phyloP scores from a whole-genome alignment of 1,140 invertebrate species.

The Trachymyrmex septentrionalis region DNA sequence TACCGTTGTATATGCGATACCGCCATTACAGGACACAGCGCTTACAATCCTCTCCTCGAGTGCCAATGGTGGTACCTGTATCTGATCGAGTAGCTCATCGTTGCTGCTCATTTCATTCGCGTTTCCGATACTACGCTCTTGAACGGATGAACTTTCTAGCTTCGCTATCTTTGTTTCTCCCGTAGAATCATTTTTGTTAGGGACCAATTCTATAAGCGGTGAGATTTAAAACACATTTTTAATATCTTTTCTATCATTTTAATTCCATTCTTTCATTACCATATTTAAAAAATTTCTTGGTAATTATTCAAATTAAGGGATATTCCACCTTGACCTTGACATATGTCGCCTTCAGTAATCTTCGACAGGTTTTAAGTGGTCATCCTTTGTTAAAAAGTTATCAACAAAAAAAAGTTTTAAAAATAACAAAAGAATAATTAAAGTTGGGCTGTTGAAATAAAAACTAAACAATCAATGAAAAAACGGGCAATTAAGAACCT shows the following conservation, averaged over 20 bases:
- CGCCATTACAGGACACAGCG: slow-evolving; percentile 74
- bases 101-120: slow-evolving; percentile 65
- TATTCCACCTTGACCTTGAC: no score
- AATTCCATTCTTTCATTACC: not conserved
- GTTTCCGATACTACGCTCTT: slow-evolving; percentile 71
- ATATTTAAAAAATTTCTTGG: no score
- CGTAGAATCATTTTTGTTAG: slow-evolving; percentile 68
- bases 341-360: no score
- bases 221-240: slow-evolving; percentile 5
- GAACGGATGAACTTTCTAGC: slow-evolving; percentile 62
- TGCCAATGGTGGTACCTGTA: slow-evolving; percentile 75
- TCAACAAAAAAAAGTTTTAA: no score
- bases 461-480: no score
- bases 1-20: slow-evolving; percentile 74
- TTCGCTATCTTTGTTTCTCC: slow-evolving; percentile 58
- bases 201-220: slow-evolving; percentile 67
- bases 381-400: no score
- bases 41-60: slow-evolving; percentile 78
- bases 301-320: no score
- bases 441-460: no score
- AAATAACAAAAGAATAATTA: no score
- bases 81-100: slow-evolving; percentile 78
- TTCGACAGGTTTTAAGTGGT: no score
- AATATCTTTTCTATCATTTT: not conserved
- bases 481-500: no score